Conservation (phyloP, 2,888 invertebrate species). For the Caenorhabditis plicata region DNA sequence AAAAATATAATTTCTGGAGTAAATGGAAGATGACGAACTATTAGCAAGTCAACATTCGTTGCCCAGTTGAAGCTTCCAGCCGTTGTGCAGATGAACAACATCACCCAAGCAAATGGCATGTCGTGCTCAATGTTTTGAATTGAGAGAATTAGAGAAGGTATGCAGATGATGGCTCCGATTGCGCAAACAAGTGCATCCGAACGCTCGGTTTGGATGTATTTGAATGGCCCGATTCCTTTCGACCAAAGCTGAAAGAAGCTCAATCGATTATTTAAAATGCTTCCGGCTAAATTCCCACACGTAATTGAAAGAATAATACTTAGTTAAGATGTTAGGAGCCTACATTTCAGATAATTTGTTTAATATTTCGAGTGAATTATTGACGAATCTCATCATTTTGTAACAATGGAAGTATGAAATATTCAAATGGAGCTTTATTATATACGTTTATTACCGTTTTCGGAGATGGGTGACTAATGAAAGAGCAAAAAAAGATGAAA, state of each 20-base stretch:
- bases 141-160: slow-evolving; percentile 83
- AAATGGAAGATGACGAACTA: slow-evolving; percentile 45
- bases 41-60: slow-evolving; percentile 87
- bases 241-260: slow-evolving; percentile 26
- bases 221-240: slow-evolving; percentile 36
- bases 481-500: no score
- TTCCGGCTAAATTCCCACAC: not conserved
- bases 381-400: no score
- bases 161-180: slow-evolving; percentile 80
- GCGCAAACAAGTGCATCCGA: slow-evolving; percentile 78
- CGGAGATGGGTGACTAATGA: no score
- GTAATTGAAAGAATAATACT: not conserved
- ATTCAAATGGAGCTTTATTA: no score
- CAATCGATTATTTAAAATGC: no score
- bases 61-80: slow-evolving; percentile 96
- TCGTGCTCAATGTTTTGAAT: slow-evolving; percentile 74
- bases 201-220: slow-evolving; percentile 34
- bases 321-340: no score
- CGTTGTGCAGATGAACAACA: slow-evolving; percentile 69
- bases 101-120: slow-evolving; percentile 33
- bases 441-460: no score
- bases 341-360: no score
- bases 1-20: no score
- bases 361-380: no score
- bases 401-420: no score